Evolutionary conservation across 2,797 vertebrate genomes (phyloP), one percentile per base, ranked within the genome.

Genomic region (Margarornis squamiger): DNA sequence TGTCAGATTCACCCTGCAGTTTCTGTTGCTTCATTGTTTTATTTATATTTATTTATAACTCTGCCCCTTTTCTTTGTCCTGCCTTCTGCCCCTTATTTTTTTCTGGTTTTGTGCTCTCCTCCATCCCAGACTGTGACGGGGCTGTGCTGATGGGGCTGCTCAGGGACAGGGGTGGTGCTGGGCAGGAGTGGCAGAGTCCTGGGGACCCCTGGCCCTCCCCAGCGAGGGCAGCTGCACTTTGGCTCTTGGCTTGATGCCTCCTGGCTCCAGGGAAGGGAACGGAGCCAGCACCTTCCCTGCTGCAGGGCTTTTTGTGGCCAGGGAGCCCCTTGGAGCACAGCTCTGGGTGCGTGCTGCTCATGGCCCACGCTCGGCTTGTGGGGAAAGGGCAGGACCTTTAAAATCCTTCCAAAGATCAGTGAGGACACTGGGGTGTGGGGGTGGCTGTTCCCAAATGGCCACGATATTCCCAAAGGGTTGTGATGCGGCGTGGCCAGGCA

Each of bases 341-440:
- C 55, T 52, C 32, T 26, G 0, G 0, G 7, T 4, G 19, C 10
- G 9, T 0, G 0, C 67, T 29, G 12, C 45, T 38, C 10, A 0
- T 9, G 14, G 62, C 46, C 18, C 19, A 20, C 4, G 7, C 19
- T 48, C 2, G 1, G 14, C 0, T 4, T 45, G 15, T 6, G 7
- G 63, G 43, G 59, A 88, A 41, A 21, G 46, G 1, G 0, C 61
- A 36, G 67, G 20, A 58, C 21, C 30, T 39, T 24, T 51, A 24
- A 54, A 77, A 23, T 15, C 38, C 41, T 65, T 89, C 29, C 46
- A 51, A 21, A 61, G 5, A 24, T 32, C 3, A 0, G n/a, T 26
- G 14, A 20, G 63, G 41, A 57, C 36, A 5, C 3, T 10, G 39
- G 65, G 24, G 30, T 4, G 36, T 4, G 3, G 10, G 43, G 8